Percentiles rank a stretch among this genome's conserved stretches.
Conservation (phyloP, 2,113 vertebrate genomes). For the Pelvicachromis taeniatus region DNA sequence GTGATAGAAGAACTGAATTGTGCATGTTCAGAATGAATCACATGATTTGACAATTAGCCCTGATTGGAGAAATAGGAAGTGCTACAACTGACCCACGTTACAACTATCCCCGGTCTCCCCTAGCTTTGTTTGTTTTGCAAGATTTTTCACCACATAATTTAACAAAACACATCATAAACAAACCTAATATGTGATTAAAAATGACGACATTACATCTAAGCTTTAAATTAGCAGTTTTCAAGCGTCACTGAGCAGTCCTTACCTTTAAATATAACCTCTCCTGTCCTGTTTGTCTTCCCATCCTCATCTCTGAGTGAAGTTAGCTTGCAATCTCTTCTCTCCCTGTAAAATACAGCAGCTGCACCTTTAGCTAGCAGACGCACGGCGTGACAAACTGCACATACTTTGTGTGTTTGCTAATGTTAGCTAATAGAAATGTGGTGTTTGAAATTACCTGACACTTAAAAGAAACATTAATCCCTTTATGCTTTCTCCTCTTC, state of each 20-base stretch:
- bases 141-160: background rate
- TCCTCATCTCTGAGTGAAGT: background rate
- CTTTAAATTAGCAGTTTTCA: background rate
- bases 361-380: background rate
- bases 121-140: background rate
- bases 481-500: background rate
- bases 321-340: background rate
- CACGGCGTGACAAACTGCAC: background rate
- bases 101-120: no score
- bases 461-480: background rate
- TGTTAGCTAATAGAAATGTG: accelerated
- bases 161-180: background rate
- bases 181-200: background rate
- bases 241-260: background rate
- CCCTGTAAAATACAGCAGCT: background rate
- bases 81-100: no score
- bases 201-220: accelerated
- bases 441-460: background rate
- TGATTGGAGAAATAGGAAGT: no score
- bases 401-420: background rate
- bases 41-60: no score
- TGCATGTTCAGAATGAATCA: no score
- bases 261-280: background rate
- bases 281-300: background rate
- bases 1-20: no score